Evolutionary conservation across 2,888 invertebrate genomes (phyloP).

Genomic region (Hipparchia semele): DNA sequence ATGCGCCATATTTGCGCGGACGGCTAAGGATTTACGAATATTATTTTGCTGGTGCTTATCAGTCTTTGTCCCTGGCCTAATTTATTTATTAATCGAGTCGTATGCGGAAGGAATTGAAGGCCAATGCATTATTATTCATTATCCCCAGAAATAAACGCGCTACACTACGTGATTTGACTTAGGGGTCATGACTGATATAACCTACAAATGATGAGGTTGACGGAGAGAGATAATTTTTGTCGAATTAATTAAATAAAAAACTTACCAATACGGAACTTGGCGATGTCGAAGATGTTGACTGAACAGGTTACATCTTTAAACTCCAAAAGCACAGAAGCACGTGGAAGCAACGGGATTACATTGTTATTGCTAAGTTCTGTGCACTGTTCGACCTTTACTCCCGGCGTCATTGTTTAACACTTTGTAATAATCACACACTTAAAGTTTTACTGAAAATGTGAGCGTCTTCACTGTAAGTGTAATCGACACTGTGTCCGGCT

Average conservation of each 20-base stretch:
- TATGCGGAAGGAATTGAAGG: not conserved
- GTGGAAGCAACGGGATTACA: conserved; percentile 68
- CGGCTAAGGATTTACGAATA: too few relatives aligned
- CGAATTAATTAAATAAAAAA: conserved; percentile 37
- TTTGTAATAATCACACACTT: not conserved
- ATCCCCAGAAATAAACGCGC: not conserved
- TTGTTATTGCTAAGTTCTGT: conserved; percentile 67
- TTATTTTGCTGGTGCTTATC: too few relatives aligned
- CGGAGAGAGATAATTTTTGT: too few relatives aligned
- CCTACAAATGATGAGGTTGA: too few relatives aligned
- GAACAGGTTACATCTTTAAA: conserved; percentile 87
- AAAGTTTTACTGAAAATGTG: not conserved
- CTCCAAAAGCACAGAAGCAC: conserved; percentile 86
- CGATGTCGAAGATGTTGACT: conserved; percentile 82
- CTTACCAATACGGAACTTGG: conserved; percentile 84
- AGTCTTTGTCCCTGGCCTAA: too few relatives aligned
- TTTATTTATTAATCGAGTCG: not conserved
- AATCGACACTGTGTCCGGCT: not conserved
- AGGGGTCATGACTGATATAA: not conserved
- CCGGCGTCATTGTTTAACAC: conserved; percentile 54
- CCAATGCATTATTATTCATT: not conserved
- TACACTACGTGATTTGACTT: not conserved
- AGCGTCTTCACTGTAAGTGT: not conserved
- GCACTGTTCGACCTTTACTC: conserved; percentile 54
- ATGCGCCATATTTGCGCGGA: too few relatives aligned